Conservation (phyloP, 2,888 invertebrate species). For the Arrhopalites spinosus region DNA sequence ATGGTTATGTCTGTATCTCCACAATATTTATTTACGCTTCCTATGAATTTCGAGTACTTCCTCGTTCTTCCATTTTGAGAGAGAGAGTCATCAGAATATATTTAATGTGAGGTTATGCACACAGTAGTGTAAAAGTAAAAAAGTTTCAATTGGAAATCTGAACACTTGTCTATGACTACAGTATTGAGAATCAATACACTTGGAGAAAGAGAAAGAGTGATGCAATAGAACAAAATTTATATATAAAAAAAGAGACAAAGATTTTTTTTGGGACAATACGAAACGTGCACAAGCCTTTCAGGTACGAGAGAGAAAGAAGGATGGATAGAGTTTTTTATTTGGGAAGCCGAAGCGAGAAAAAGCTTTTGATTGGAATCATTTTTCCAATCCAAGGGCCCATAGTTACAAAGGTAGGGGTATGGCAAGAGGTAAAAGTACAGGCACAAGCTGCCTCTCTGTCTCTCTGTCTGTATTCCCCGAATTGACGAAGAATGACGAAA, state of each 20-base stretch:
- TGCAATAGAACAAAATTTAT: background rate
- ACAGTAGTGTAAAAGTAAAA: background rate
- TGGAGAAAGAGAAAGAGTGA: background rate
- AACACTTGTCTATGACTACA: background rate
- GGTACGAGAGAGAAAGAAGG: conserved; percentile 20
- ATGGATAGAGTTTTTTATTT: conserved; percentile 19
- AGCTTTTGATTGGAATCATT: conserved; percentile 40
- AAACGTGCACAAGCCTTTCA: conserved; percentile 32
- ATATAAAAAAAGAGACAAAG: background rate
- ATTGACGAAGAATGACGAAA: conserved; percentile 29
- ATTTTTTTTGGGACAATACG: conserved; percentile 5
- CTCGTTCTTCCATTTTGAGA: background rate
- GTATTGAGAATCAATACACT: background rate
- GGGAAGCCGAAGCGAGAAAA: conserved; percentile 29
- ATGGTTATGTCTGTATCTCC: background rate
- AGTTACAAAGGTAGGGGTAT: background rate
- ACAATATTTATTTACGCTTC: conserved; percentile 15
- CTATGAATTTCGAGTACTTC: conserved; percentile 15
- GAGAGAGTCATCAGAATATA: background rate
- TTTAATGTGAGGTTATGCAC: background rate
- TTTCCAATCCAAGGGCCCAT: conserved; percentile 34
- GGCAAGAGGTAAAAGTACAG: no score
- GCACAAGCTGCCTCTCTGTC: no score
- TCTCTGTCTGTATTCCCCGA: background rate
- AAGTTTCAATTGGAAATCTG: conserved; percentile 2